Conservation (phyloP, 2,113 vertebrate genomes). For the Aegithalos caudatus region DNA sequence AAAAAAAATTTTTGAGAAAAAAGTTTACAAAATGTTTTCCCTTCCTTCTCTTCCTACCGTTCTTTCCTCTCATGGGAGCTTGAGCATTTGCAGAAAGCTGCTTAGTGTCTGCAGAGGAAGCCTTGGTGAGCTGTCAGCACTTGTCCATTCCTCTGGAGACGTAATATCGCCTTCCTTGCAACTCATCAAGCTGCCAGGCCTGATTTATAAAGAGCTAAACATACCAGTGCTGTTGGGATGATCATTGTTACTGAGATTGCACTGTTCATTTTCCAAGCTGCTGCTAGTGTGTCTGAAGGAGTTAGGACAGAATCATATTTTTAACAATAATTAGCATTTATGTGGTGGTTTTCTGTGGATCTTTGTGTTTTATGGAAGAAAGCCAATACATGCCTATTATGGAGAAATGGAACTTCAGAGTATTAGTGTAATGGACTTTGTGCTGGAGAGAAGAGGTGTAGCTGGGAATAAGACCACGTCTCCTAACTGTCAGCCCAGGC, state of each 20-base stretch:
- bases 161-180: slow-evolving; percentile 7
- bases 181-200: slow-evolving; percentile 44
- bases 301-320: not conserved
- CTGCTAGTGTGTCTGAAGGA: not conserved
- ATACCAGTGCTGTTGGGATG: slow-evolving; percentile 17
- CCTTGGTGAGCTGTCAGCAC: slow-evolving; percentile 58
- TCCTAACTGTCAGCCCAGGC: not conserved
- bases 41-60: not conserved
- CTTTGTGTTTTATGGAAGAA: not conserved
- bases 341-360: slow-evolving; percentile 3
- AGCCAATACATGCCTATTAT: not conserved
- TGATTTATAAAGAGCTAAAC: slow-evolving; percentile 49
- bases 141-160: slow-evolving; percentile 48
- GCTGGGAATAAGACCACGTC: not conserved
- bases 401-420: not conserved
- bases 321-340: slow-evolving; percentile 34
- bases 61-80: slow-evolving; percentile 8
- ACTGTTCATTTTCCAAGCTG: not conserved
- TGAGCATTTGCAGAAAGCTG: slow-evolving; percentile 37
- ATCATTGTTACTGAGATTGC: not conserved
- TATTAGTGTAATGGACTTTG: not conserved
- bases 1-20: not conserved
- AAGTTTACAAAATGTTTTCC: slow-evolving; percentile 14
- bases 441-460: not conserved
- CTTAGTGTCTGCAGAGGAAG: slow-evolving; percentile 40